phyloP scores from a whole-genome alignment of 2,888 invertebrate genomes.

The Tolmerus cingulatus region DNA sequence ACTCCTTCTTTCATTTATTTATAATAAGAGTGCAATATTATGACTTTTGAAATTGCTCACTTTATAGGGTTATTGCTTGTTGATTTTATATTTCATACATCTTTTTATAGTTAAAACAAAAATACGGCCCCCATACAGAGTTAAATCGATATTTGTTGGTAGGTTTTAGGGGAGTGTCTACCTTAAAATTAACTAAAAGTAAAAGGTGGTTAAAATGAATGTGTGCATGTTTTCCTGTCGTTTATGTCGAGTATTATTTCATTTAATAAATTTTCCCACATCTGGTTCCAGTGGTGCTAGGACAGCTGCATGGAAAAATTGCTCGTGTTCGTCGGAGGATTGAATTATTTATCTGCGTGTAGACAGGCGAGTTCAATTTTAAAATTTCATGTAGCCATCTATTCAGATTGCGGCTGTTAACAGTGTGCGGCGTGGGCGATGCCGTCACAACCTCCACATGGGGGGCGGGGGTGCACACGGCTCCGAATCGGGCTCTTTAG shows the following conservation, averaged over 20 bases:
- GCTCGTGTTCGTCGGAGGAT: neutral
- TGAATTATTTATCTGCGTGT: slow-evolving; percentile 4
- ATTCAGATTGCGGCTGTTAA: slow-evolving; percentile 6
- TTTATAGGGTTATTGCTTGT: too few species aligned
- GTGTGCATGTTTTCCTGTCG: neutral
- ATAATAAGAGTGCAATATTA: too few species aligned
- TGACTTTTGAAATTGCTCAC: too few species aligned
- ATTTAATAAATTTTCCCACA: neutral
- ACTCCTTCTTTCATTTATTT: too few species aligned
- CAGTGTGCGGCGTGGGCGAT: neutral
- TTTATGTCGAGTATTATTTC: neutral
- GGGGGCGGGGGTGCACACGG: neutral
- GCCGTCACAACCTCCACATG: neutral
- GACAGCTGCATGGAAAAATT: neutral
- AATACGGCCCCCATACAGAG: too few species aligned
- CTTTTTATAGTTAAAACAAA: too few species aligned
- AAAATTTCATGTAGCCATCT: slow-evolving; percentile 12
- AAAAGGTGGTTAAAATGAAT: neutral
- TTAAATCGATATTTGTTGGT: too few species aligned
- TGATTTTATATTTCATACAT: too few species aligned
- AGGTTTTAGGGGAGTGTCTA: neutral
- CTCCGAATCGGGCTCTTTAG: neutral
- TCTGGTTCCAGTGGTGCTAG: neutral
- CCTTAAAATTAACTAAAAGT: neutral
- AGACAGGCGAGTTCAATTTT: neutral